Conservation (phyloP, 1,140 invertebrate genomes). For the Palaemon carinicauda region DNA sequence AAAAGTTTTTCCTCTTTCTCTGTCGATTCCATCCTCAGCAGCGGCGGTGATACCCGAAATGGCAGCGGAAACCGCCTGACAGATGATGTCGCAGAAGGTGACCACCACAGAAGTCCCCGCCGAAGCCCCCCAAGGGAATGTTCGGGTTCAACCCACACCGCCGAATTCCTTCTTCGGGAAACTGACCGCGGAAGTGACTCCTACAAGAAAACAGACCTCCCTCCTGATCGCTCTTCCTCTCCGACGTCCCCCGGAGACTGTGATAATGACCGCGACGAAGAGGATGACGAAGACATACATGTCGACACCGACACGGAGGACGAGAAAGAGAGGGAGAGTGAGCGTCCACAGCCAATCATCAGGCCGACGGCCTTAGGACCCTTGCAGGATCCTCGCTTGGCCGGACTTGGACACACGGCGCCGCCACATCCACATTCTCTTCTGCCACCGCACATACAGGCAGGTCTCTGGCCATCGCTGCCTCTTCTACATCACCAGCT, state of each 20-base stretch:
- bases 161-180: slow-evolving; percentile 41
- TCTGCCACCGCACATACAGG: slow-evolving; percentile 40
- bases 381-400: slow-evolving; percentile 32
- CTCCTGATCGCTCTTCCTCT: not conserved
- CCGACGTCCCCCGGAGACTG: not conserved
- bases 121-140: not conserved
- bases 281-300: slow-evolving; percentile 39
- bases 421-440: slow-evolving; percentile 31
- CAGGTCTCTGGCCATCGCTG: slow-evolving; percentile 37
- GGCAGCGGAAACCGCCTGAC: no score
- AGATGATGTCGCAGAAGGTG: no score
- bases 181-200: not conserved
- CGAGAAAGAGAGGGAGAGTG: slow-evolving; percentile 35
- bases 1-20: slow-evolving; percentile 59
- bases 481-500: slow-evolving; percentile 48
- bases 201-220: slow-evolving; percentile 22
- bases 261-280: slow-evolving; percentile 1
- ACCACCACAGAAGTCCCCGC: not conserved
- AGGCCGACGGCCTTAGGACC: slow-evolving; percentile 44
- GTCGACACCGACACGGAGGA: slow-evolving; percentile 52
- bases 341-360: slow-evolving; percentile 32
- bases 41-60: no score
- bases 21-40: slow-evolving; percentile 56
- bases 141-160: slow-evolving; percentile 28
- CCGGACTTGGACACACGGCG: slow-evolving; percentile 27